These are phyloP conservation scores for Poeciliopsis retropinna DNA, from an alignment of 2,113 vertebrate species.

Conservation along the genomic window DNA sequence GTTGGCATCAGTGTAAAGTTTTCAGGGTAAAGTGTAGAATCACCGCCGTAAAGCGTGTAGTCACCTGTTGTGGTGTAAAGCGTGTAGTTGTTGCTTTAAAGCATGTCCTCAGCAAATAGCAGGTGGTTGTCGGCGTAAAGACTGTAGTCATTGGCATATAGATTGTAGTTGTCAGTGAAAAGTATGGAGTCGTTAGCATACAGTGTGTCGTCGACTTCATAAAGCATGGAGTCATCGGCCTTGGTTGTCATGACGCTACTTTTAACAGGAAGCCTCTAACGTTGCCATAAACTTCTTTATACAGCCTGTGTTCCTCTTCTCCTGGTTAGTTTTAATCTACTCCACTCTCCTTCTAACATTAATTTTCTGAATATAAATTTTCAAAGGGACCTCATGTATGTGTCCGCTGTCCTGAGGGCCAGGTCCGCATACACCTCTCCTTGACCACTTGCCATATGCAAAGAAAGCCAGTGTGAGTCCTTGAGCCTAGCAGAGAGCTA, in stretches of 20 bases:
- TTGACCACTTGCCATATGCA: conserved; percentile 30
- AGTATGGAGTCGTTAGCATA: not conserved
- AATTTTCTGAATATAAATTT: conserved; percentile 67
- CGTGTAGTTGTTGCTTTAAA: not conserved
- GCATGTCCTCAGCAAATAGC: too few species aligned
- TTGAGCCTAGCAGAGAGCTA: conserved; percentile 47
- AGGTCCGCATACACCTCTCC: conserved; percentile 51
- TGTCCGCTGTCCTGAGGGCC: conserved; percentile 42
- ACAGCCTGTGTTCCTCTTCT: conserved; percentile 32
- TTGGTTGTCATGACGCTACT: conserved; percentile 46
- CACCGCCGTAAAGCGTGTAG: too few species aligned
- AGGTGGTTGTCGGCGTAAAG: not conserved
- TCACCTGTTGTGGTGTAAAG: not conserved
- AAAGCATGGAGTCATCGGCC: too few species aligned
- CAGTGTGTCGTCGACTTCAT: too few species aligned
- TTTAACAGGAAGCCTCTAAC: conserved; percentile 42
- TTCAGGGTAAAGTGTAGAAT: too few species aligned
- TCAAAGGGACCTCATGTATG: conserved; percentile 61
- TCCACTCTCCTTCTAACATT: conserved; percentile 44
- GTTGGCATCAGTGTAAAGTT: not conserved
- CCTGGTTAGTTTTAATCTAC: conserved; percentile 61
- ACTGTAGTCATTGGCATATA: not conserved
- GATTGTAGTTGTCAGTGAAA: not conserved
- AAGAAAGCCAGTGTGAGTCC: conserved; percentile 27
- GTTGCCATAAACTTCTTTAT: conserved; percentile 43